Evolutionary conservation across 2,113 vertebrate genomes (phyloP), one percentile per base, ranked within the genome.

Genomic region (Sialia sialis): DNA sequence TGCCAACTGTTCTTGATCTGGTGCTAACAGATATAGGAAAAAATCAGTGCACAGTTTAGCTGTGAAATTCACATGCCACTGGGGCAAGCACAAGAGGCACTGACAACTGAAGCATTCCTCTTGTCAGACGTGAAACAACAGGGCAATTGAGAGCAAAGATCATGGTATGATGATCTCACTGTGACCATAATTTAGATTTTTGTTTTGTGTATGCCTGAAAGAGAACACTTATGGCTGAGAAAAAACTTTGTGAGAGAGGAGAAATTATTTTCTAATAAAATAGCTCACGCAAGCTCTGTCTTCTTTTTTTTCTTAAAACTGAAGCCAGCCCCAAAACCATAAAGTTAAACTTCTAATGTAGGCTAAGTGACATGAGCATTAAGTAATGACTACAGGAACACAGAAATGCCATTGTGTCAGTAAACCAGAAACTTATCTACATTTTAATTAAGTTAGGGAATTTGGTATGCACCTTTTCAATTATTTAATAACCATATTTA

Each of bases 71-170:
- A 59, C 30, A 80, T 68, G 22, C 38, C 16, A 87, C 13, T 60
- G 39, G 5, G 8, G 7, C 20, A 78, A 85, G 81, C 44, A 52
- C 19, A 52, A 63, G 79, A 94, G 63, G 25, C 59, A 95, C 14
- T 63, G 77, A 70, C 62, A 44, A 11, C 72, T 77, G 72, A 94
- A 27, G 30, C 90, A 80, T 90, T 95, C 38, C 55, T 84, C 46
- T 92, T 74, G 44, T 73, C 51, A 83, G 20, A 39, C 4, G 4
- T 80, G 52, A 95, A 81, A 97, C 86, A 97, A 95, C 51, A 93
- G 73, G 32, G 62, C 70, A 85, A 97, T 93, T 98, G 90, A 97
- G 55, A 96, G 26, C 72, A 93, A 86, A 67, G 52, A 87, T 75
- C 51, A 16, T 55, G 44, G 16, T n/a, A 27, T 55, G 77, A 92